These are phyloP conservation scores for Arizona elegans DNA, from an alignment of 2,113 vertebrate genomes.

Conservation along the genomic window DNA sequence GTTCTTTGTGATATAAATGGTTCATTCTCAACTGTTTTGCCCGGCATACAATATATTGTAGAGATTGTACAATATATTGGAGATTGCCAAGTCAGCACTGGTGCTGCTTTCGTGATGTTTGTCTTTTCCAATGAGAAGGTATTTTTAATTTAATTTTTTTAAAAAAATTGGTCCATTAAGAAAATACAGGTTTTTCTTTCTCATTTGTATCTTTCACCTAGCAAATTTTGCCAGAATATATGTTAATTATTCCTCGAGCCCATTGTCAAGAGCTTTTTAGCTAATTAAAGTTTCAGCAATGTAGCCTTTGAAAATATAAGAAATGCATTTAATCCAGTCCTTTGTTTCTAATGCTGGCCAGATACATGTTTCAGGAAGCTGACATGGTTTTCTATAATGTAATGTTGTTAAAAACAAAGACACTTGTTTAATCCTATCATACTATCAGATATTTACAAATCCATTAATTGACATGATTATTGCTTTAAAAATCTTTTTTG, in stretches of 20 bases:
- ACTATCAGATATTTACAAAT: background rate
- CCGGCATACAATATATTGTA: background rate
- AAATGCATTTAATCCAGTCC: background rate
- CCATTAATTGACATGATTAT: background rate
- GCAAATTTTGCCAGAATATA: background rate
- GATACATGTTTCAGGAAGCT: background rate
- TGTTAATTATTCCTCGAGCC: conserved; percentile 6
- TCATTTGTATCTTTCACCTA: background rate
- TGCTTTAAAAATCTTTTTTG: background rate
- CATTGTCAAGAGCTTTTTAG: conserved; percentile 1
- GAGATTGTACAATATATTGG: background rate
- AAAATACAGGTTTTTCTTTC: background rate
- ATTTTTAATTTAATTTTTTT: conserved; percentile 5
- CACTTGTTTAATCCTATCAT: background rate
- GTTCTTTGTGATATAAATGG: background rate
- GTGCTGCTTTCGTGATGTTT: background rate
- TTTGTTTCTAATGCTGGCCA: background rate
- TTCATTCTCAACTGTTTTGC: background rate
- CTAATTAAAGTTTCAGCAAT: conserved; percentile 16
- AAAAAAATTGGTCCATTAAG: background rate
- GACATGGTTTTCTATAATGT: background rate
- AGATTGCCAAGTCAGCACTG: background rate
- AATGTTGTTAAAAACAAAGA: background rate
- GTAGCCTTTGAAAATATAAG: background rate
- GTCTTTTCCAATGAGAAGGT: background rate